A percentile compares a stretch with the other conserved stretches of the same genome.
Evolutionary conservation across 2,797 vertebrate species (phyloP).

Genomic region (Champsocephalus esox): DNA sequence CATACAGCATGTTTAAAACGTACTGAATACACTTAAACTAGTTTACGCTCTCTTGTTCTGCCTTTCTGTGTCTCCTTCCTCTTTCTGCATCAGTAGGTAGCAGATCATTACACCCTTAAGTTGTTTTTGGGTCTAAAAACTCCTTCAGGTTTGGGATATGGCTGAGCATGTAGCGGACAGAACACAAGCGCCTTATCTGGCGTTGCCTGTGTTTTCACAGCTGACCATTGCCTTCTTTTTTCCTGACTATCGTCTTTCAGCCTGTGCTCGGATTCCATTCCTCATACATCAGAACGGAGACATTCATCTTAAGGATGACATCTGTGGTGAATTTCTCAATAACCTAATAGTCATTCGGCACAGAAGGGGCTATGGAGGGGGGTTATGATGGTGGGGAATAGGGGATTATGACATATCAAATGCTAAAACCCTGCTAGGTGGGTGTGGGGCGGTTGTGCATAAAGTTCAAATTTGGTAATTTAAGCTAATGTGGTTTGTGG

Average conservation of each 20-base stretch:
- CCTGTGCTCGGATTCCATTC: constrained; percentile 88
- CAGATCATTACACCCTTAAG: constrained; percentile 68
- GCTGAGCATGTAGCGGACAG: constrained; percentile 75
- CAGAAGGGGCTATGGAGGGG: constrained; percentile 74
- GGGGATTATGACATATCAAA: constrained; percentile 90
- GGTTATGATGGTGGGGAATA: constrained; percentile 79
- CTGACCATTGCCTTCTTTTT: constrained; percentile 83
- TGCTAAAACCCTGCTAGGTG: constrained; percentile 85
- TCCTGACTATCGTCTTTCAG: constrained; percentile 86
- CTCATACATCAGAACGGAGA: constrained; percentile 86
- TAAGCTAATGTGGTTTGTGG: constrained; percentile 89
- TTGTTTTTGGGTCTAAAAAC: constrained; percentile 62
- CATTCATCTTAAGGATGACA: constrained; percentile 92
- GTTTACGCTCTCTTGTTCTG: background rate
- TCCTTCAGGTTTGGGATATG: constrained; percentile 68
- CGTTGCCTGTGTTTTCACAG: constrained; percentile 86
- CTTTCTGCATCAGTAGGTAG: constrained; percentile 55
- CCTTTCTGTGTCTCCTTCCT: background rate
- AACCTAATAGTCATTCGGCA: constrained; percentile 88
- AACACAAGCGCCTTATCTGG: constrained; percentile 81
- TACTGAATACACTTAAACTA: background rate
- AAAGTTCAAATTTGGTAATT: constrained; percentile 90
- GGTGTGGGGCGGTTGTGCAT: constrained; percentile 81
- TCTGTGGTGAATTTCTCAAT: constrained; percentile 91
- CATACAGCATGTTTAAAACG: background rate